Evolutionary conservation across 2,888 invertebrate species (phyloP).

Genomic region (Eretmocerus hayati): DNA sequence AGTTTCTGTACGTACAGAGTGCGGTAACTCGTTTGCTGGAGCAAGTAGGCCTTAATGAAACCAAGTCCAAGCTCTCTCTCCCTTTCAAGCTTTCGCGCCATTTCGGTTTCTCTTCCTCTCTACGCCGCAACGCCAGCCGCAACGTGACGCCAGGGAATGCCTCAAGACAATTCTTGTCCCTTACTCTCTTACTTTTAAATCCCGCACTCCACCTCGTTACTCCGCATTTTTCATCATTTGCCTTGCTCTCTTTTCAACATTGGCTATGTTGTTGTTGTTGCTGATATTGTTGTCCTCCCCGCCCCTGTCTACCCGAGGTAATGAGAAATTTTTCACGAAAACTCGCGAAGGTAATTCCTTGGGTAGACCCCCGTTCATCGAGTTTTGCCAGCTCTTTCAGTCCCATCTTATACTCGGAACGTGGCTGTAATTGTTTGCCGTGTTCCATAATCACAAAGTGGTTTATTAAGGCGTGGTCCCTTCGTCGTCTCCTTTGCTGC

Average conservation of each 20-base stretch:
- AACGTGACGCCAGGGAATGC: no score
- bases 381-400: not conserved
- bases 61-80: not conserved
- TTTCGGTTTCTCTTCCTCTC: not conserved
- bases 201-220: not conserved
- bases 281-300: not conserved
- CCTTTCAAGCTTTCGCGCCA: conserved; percentile 1
- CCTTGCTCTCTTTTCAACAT: conserved; percentile 3
- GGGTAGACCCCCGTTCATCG: conserved; percentile 14
- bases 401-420: not conserved
- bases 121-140: no score
- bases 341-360: conserved; percentile 1
- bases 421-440: conserved; percentile 1
- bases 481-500: no score
- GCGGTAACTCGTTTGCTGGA: conserved; percentile 6
- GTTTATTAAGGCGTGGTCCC: conserved; percentile 8
- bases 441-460: conserved; percentile 16
- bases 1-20: not conserved
- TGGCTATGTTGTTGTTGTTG: not conserved
- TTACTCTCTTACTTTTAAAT: not conserved
- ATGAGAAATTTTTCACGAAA: conserved; percentile 10
- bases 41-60: conserved; percentile 19
- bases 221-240: not conserved
- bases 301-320: not conserved
- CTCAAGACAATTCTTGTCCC: not conserved